Conservation (phyloP, 2,113 vertebrate species). For the Etia nguti region DNA sequence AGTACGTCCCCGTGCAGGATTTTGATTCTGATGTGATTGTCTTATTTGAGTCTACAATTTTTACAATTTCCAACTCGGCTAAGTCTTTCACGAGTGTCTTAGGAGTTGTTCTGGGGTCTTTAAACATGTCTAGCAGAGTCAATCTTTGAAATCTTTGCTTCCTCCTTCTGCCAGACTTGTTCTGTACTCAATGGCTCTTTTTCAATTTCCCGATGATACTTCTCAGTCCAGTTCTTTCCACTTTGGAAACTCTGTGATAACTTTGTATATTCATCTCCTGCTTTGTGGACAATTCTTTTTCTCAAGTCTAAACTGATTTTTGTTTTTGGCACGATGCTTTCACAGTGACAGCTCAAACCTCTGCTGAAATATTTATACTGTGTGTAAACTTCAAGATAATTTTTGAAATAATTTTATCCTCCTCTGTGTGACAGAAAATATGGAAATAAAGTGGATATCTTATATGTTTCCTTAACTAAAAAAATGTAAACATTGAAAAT, state of each 20-base stretch:
- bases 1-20: rapidly evolving
- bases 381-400: neutral
- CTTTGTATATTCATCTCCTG: neutral
- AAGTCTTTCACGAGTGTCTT: neutral
- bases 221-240: neutral
- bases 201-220: neutral
- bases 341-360: neutral
- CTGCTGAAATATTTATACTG: neutral
- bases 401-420: neutral
- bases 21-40: neutral
- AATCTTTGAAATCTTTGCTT: neutral
- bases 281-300: neutral
- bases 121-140: neutral
- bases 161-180: neutral
- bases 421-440: neutral
- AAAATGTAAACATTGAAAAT: neutral
- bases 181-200: neutral
- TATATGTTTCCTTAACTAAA: no score
- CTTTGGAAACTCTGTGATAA: neutral
- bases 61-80: neutral
- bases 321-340: neutral
- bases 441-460: no score
- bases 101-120: neutral
- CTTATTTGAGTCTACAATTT: neutral
- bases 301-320: neutral